phyloP scores from a whole-genome alignment of 2,113 vertebrate species.

The Nestor notabilis region DNA sequence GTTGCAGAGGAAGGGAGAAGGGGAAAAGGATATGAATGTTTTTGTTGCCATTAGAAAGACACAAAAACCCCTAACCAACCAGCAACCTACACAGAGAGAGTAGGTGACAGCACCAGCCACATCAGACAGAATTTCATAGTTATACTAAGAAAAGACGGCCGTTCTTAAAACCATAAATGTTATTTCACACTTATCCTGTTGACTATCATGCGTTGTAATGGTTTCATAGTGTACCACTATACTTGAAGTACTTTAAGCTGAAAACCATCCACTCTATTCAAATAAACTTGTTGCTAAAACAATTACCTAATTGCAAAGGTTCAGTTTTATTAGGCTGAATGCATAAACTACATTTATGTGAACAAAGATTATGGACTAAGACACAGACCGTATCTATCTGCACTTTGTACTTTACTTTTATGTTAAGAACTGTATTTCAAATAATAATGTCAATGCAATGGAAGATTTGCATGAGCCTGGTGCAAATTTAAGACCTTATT shows the following conservation, averaged over 20 bases:
- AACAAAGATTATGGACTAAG: neutral
- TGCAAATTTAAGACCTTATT: neutral
- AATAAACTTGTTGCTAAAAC: neutral
- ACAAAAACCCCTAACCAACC: neutral
- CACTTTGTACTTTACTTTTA: neutral
- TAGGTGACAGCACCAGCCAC: neutral
- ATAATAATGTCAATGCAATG: neutral
- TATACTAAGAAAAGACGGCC: neutral
- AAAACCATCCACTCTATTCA: neutral
- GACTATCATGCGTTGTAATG: neutral
- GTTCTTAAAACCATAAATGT: neutral
- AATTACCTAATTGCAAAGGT: conserved; percentile 7
- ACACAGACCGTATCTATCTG: neutral
- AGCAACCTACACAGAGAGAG: neutral
- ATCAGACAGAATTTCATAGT: neutral
- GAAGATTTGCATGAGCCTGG: neutral
- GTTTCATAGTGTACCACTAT: neutral
- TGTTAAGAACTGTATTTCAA: neutral
- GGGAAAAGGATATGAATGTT: conserved; percentile 48
- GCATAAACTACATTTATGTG: neutral
- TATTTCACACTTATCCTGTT: neutral
- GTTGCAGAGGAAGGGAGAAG: conserved; percentile 27
- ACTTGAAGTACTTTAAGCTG: neutral
- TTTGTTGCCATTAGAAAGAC: neutral
- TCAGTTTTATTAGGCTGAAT: neutral